A percentile compares a stretch with the other conserved stretches of the same genome.
Evolutionary conservation across 2,888 invertebrate genomes (phyloP).

Genomic region (Holacanthella duospinosa): DNA sequence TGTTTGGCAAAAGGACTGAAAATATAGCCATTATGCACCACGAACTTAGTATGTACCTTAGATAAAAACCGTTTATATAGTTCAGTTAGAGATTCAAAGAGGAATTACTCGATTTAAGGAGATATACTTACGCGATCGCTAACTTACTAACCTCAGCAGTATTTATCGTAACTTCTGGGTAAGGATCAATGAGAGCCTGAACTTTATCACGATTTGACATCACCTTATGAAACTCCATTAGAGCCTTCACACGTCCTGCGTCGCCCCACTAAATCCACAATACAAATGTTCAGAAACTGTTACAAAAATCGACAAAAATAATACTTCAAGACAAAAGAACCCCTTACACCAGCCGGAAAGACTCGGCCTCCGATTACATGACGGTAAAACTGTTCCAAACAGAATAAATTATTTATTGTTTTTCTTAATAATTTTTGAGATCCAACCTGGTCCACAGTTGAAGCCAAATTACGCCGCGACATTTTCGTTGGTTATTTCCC

Average conservation of each 20-base stretch:
- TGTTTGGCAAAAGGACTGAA: constrained; percentile 67
- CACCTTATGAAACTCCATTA: constrained; percentile 81
- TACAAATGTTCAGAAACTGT: neutral
- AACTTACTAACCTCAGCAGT: neutral
- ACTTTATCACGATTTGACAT: constrained; percentile 74
- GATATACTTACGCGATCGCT: neutral
- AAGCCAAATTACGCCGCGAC: neutral
- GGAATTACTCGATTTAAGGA: neutral
- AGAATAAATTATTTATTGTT: neutral
- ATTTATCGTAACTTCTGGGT: constrained; percentile 48
- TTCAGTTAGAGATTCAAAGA: no score
- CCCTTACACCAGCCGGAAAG: neutral
- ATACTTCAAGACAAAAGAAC: neutral
- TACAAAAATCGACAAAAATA: neutral
- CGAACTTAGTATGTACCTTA: neutral
- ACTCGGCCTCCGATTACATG: neutral
- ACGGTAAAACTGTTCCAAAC: neutral
- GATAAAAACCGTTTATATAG: neutral
- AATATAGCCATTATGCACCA: constrained; percentile 58
- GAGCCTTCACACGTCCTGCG: constrained; percentile 77
- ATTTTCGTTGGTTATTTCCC: no score
- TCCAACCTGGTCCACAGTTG: neutral
- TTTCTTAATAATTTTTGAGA: neutral
- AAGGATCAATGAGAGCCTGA: constrained; percentile 63
- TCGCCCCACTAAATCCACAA: constrained; percentile 61